Evolutionary conservation across 2,113 vertebrate species (phyloP).

Genomic region (Isurus oxyrinchus): DNA sequence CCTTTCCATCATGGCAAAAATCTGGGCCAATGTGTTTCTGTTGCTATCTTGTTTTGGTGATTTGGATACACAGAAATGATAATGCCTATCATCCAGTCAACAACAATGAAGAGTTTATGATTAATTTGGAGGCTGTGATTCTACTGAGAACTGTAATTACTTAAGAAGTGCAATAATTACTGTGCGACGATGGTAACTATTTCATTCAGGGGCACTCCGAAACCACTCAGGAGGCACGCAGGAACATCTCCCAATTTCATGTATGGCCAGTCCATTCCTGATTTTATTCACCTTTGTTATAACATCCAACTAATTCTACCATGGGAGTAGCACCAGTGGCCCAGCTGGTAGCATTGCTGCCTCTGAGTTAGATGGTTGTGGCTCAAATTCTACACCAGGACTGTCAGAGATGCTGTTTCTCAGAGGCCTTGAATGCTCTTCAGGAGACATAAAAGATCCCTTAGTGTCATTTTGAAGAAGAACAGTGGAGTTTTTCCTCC

Average conservation of each 20-base stretch:
- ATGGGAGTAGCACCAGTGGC: too few relatives aligned
- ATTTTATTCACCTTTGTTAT: not conserved
- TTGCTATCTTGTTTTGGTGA: not conserved
- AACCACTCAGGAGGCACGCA: not conserved
- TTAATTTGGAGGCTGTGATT: not conserved
- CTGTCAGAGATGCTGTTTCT: too few relatives aligned
- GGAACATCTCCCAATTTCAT: not conserved
- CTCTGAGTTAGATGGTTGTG: too few relatives aligned
- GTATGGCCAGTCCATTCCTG: not conserved
- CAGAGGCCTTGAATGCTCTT: too few relatives aligned
- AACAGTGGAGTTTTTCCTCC: too few relatives aligned
- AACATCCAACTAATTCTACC: not conserved
- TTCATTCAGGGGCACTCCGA: not conserved
- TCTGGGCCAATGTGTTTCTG: not conserved
- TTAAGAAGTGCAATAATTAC: not conserved
- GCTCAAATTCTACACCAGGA: too few relatives aligned
- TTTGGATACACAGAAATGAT: not conserved
- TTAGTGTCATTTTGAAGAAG: too few relatives aligned
- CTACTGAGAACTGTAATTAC: not conserved
- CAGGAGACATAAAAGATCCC: too few relatives aligned
- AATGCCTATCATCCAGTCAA: not conserved
- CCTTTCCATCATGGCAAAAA: too few relatives aligned
- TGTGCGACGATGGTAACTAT: not conserved
- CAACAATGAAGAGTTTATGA: not conserved
- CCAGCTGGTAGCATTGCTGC: too few relatives aligned